These are phyloP conservation scores for Caenorhabditis elegans DNA, from an alignment of 1,140 invertebrate species.

Conservation along the genomic window DNA sequence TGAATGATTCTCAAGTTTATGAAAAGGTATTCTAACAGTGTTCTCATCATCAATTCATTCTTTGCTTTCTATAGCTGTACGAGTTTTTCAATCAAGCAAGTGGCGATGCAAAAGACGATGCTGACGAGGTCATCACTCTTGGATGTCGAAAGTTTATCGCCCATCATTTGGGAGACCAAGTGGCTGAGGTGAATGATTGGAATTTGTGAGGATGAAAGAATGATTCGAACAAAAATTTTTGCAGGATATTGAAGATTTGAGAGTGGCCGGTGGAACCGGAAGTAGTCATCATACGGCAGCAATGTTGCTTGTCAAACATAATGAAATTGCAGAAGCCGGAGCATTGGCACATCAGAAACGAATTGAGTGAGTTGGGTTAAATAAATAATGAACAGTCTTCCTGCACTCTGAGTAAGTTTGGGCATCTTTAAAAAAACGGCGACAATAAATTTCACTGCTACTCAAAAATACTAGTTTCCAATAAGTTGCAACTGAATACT, in stretches of 20 bases:
- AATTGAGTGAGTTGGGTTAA: not conserved
- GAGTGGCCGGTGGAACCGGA: conserved; percentile 1
- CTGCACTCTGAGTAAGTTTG: too few species aligned
- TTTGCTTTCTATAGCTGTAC: conserved; percentile 1
- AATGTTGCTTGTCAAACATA: not conserved
- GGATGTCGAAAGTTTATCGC: conserved; percentile 39
- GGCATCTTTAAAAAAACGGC: too few species aligned
- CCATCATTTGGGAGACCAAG: conserved; percentile 36
- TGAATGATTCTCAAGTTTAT: conserved; percentile 33
- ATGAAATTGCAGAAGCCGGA: conserved; percentile 12
- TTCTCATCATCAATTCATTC: not conserved
- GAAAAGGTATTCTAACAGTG: conserved; percentile 7
- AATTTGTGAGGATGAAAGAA: conserved; percentile 9
- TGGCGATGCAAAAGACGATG: conserved; percentile 39
- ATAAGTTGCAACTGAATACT: too few species aligned
- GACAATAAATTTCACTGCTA: too few species aligned
- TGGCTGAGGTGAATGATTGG: conserved; percentile 29
- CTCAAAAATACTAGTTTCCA: too few species aligned
- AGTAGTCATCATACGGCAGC: not conserved
- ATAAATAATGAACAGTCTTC: too few species aligned
- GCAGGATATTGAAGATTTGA: conserved; percentile 34
- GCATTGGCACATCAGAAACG: not conserved
- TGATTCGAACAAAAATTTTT: not conserved
- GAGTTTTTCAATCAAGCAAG: conserved; percentile 36
- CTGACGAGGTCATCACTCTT: conserved; percentile 23